Percentiles rank a stretch among this genome's conserved stretches.
phyloP scores from a whole-genome alignment of 2,888 invertebrate species.

The Apamea monoglypha region DNA sequence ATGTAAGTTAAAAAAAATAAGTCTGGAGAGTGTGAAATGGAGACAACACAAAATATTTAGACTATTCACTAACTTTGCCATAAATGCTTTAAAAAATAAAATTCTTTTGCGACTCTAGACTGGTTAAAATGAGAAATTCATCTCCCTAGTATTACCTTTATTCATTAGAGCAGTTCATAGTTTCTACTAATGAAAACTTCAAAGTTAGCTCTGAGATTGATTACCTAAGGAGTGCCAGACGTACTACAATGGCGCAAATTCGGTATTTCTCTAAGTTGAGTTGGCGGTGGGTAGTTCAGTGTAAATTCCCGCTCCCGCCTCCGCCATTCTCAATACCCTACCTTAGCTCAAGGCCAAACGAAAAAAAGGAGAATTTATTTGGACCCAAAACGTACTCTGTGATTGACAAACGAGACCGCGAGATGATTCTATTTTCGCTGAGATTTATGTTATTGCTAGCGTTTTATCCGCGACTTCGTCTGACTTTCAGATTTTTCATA shows the following conservation, averaged over 20 bases:
- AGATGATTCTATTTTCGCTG: constrained; percentile 56
- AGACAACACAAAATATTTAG: not conserved
- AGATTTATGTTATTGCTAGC: constrained; percentile 35
- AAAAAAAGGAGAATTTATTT: constrained; percentile 61
- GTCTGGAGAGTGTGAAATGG: not conserved
- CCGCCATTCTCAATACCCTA: fast-evolving
- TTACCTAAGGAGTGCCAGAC: too few species aligned
- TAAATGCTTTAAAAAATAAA: too few species aligned
- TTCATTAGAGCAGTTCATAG: too few species aligned
- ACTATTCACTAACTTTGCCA: not conserved
- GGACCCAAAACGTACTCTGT: constrained; percentile 40
- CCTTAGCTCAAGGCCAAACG: constrained; percentile 20
- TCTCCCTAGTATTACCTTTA: too few species aligned
- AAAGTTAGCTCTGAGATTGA: too few species aligned
- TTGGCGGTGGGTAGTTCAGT: too few species aligned
- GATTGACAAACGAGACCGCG: constrained; percentile 60
- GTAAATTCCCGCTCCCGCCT: not conserved
- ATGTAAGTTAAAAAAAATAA: not conserved
- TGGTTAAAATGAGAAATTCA: too few species aligned
- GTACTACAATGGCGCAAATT: too few species aligned
- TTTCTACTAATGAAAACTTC: too few species aligned
- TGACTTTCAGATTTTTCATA: not conserved
- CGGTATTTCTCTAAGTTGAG: too few species aligned
- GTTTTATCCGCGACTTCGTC: not conserved
- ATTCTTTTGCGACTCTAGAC: not conserved